A percentile compares a stretch with the other conserved stretches of the same genome.
Evolutionary conservation across 2,113 vertebrate species (phyloP).

Genomic region (Neoarius graeffei): DNA sequence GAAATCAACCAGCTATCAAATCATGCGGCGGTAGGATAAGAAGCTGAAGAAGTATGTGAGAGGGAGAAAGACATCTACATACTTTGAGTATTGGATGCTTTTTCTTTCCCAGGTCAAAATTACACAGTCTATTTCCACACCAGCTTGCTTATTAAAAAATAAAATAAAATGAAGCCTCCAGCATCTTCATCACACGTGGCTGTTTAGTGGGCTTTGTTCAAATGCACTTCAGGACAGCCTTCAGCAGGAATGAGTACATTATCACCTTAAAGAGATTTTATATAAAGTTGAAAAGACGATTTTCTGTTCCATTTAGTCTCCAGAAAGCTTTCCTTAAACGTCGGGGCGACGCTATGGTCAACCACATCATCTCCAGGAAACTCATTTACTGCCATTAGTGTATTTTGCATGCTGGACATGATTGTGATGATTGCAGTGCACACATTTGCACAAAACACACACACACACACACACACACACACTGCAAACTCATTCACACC

Average conservation of each 20-base stretch:
- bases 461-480: constrained; percentile 27
- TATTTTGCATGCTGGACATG: neutral
- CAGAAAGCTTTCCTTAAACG: constrained; percentile 34
- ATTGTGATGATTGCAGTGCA: neutral
- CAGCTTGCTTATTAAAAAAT: neutral
- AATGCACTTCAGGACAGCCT: constrained; percentile 7
- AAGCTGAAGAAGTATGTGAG: neutral
- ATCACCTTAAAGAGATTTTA: neutral
- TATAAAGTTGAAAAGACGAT: neutral
- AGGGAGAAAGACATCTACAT: neutral
- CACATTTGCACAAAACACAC: neutral
- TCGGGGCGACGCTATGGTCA: neutral
- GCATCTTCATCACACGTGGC: neutral
- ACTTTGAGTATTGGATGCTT: neutral
- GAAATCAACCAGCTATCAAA: neutral
- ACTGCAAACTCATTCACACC: neutral
- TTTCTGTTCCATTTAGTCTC: constrained; percentile 37
- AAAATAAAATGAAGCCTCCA: neutral
- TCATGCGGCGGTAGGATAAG: neutral
- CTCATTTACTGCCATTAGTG: constrained; percentile 4
- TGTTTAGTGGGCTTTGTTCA: constrained; percentile 7
- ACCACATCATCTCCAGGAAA: neutral
- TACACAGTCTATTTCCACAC: neutral
- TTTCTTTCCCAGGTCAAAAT: neutral
- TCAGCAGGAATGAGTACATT: neutral